These are phyloP conservation scores for Orbicella faveolata DNA, from an alignment of 64 coral and sea anemone species.

Conservation along the genomic window DNA sequence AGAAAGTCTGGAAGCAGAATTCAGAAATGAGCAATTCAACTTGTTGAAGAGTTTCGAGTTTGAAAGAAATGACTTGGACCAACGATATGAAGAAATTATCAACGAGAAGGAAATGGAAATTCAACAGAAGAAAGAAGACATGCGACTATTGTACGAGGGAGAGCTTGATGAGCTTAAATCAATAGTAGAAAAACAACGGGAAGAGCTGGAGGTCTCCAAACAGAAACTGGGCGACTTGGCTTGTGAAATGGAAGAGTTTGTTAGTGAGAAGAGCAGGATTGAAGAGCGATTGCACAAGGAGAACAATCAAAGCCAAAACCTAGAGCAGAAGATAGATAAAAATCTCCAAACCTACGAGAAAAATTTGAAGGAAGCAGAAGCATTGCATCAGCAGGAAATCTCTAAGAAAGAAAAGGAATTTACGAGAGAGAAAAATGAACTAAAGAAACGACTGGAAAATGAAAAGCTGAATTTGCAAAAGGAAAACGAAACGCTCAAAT, in stretches of 20 bases:
- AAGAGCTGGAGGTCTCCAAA: conserved; percentile 35
- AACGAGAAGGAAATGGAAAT: conserved; percentile 66
- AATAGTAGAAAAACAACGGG: conserved; percentile 15
- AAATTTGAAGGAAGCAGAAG: conserved; percentile 42
- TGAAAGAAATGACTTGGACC: conserved; percentile 79
- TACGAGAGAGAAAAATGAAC: conserved; percentile 1
- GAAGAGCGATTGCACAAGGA: conserved; percentile 41
- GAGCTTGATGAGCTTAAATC: conserved; percentile 17
- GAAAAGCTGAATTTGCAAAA: conserved; percentile 18
- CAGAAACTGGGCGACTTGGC: conserved; percentile 52
- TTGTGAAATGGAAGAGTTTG: conserved; percentile 42
- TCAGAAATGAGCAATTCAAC: conserved; percentile 83
- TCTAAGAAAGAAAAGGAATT: not conserved
- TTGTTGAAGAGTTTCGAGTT: conserved; percentile 78
- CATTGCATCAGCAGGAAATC: conserved; percentile 28
- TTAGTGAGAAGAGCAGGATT: conserved; percentile 35
- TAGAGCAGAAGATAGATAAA: conserved; percentile 4
- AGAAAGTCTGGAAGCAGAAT: conserved; percentile 65
- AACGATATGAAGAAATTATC: conserved; percentile 52
- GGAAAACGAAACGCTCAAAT: not conserved
- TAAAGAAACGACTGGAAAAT: conserved; percentile 35
- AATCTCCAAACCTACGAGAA: conserved; percentile 19
- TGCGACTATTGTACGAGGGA: conserved; percentile 33
- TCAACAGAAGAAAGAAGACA: conserved; percentile 37
- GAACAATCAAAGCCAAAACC: conserved; percentile 33